phyloP scores from a whole-genome alignment of 2,113 vertebrate species.

The Clinocottus analis region DNA sequence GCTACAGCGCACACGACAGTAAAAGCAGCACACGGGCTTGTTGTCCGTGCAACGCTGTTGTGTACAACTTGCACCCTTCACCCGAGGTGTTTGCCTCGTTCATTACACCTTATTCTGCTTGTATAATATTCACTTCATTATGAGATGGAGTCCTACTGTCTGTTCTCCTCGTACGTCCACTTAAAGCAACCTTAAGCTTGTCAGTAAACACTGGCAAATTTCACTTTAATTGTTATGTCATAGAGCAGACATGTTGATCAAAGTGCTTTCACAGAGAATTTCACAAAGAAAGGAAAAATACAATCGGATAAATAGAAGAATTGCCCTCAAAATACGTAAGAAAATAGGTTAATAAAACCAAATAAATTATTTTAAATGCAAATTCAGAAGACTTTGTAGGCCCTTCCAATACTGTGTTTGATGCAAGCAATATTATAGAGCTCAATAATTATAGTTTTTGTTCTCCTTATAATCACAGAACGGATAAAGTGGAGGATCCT shows the following conservation, averaged over 20 bases:
- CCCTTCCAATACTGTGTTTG: background rate
- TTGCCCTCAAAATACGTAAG: background rate
- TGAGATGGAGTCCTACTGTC: background rate
- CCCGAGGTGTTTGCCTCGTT: background rate
- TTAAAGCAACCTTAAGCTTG: background rate
- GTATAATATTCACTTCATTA: background rate
- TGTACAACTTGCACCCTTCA: background rate
- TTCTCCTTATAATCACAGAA: background rate
- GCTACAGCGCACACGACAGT: background rate
- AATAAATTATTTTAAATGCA: background rate
- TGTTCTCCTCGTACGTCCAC: background rate
- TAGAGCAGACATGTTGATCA: background rate
- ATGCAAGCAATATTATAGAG: background rate
- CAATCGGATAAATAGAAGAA: background rate
- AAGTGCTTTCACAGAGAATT: background rate
- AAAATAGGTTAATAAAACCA: background rate
- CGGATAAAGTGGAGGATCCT: background rate
- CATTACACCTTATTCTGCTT: conserved; percentile 4
- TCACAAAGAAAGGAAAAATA: background rate
- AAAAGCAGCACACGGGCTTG: background rate
- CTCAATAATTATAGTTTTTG: background rate
- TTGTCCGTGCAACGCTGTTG: background rate
- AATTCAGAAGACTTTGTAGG: no score
- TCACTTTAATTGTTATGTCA: background rate
- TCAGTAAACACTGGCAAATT: background rate